These are phyloP conservation scores for Piprites chloris DNA, from an alignment of 2,113 vertebrate species.

Conservation along the genomic window DNA sequence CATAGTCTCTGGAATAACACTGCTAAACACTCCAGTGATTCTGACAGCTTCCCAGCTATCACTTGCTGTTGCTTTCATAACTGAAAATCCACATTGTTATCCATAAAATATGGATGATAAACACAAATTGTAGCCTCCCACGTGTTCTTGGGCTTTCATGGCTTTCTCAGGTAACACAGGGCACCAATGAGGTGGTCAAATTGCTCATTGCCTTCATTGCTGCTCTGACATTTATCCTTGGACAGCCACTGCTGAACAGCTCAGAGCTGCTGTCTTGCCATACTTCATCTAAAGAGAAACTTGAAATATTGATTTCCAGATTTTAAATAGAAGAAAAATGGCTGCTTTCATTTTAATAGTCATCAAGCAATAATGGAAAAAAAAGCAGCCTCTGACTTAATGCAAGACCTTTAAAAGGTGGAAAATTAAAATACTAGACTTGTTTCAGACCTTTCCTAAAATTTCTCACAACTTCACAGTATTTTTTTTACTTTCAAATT, in stretches of 20 bases:
- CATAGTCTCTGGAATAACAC: conserved; percentile 15
- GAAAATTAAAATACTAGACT: background rate
- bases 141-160: background rate
- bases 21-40: conserved; percentile 57
- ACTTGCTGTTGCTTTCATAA: conserved; percentile 29
- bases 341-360: background rate
- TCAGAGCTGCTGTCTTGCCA: background rate
- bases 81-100: conserved; percentile 38
- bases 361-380: background rate
- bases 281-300: background rate
- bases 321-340: background rate
- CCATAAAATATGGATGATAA: conserved; percentile 42
- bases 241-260: background rate
- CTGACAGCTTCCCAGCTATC: conserved; percentile 56
- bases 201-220: background rate
- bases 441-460: background rate
- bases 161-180: background rate
- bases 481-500: background rate
- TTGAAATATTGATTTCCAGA: background rate
- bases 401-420: background rate
- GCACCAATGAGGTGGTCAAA: background rate
- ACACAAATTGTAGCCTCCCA: conserved; percentile 4
- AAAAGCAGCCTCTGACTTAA: background rate
- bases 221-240: background rate
- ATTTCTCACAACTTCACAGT: background rate